Base-by-base conservation (phyloP, 2,113 vertebrate species). In the Oostethus manadensis region DNA sequence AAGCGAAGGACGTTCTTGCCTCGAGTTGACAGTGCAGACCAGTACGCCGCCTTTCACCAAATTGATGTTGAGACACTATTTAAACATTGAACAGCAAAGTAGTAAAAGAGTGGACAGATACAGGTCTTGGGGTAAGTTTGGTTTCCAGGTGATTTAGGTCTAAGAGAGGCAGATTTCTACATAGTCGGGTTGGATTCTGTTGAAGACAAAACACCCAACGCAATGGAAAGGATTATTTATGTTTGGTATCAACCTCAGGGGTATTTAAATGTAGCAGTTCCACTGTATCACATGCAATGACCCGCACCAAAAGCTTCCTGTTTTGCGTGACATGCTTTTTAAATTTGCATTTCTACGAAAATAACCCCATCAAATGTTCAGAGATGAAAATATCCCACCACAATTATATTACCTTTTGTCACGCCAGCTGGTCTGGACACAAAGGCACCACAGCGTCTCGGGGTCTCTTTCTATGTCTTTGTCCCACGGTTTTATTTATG, bases 341-440 rank as follows among this genome's bases (percentile, higher is more conserved):
- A 14, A 29, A 29, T 10, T 29, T 29, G 23, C 23, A 29, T 33
- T 29, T 29, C 14, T 15, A 29, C 23, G n/a, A 9, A 51, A 29
- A 29, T 26, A 7, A 26, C 23, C 26, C 14, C 6, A 11, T 40
- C 2, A 53, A 22, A 49, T 63, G 47, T 68, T 60, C 8, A 42
- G 66, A 47, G 54, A 63, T 79, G 72, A 68, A 85, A 81, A 79
- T 75, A 77, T 67, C 67, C 62, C 26, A 56, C 64, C 70, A 68
- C 68, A 78, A 82, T 84, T 75, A 68, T 62, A 80, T 82, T 77
- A 80, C 9, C n/a, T 40, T 78, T 65, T 55, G 64, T 68, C 68
- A 73, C 50, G 65, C 68, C 70, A 76, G 78, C 76, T 78, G 75
- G 75, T 82, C 79, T 76, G 75, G 81, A 79, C 71, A 66, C 71